Conservation (phyloP, 2,888 invertebrate genomes). For the Cabera pusaria region DNA sequence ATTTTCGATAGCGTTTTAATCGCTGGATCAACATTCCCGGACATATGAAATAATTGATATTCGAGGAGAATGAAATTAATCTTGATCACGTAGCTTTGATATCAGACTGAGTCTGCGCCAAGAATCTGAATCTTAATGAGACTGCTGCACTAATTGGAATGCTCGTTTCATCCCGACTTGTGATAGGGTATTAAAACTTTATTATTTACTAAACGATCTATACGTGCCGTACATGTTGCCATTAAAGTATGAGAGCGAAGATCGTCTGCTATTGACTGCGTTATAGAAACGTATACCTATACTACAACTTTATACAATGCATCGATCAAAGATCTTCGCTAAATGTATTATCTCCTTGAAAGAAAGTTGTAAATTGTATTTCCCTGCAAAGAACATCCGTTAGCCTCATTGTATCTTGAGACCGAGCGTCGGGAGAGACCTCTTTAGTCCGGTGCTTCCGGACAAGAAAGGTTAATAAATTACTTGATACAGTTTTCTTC, state of each 20-base stretch:
- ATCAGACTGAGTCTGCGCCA: slow-evolving; percentile 67
- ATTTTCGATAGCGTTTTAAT: slow-evolving; percentile 5
- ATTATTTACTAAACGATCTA: slow-evolving; percentile 48
- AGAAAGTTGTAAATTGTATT: slow-evolving; percentile 41
- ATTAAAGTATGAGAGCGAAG: neutral
- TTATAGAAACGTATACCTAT: neutral
- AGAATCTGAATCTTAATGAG: slow-evolving; percentile 75
- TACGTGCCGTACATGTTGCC: slow-evolving; percentile 30
- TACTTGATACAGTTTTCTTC: slow-evolving; percentile 30
- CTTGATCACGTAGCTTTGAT: slow-evolving; percentile 73
- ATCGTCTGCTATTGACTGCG: no score
- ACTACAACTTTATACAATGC: neutral
- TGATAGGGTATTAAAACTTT: slow-evolving; percentile 60
- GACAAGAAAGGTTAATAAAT: slow-evolving; percentile 39
- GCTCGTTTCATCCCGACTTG: slow-evolving; percentile 60
- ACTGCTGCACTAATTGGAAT: slow-evolving; percentile 76
- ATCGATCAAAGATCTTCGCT: slow-evolving; percentile 25
- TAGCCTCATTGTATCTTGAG: slow-evolving; percentile 36
- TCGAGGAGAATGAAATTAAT: slow-evolving; percentile 57
- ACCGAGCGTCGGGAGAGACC: slow-evolving; percentile 32
- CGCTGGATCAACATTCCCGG: slow-evolving; percentile 16
- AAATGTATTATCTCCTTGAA: slow-evolving; percentile 35
- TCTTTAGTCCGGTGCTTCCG: slow-evolving; percentile 33
- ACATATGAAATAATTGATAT: slow-evolving; percentile 33
- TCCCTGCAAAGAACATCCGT: slow-evolving; percentile 37